Base-by-base conservation (phyloP, 2,888 invertebrate species). In the Trachelus troglodyta region DNA sequence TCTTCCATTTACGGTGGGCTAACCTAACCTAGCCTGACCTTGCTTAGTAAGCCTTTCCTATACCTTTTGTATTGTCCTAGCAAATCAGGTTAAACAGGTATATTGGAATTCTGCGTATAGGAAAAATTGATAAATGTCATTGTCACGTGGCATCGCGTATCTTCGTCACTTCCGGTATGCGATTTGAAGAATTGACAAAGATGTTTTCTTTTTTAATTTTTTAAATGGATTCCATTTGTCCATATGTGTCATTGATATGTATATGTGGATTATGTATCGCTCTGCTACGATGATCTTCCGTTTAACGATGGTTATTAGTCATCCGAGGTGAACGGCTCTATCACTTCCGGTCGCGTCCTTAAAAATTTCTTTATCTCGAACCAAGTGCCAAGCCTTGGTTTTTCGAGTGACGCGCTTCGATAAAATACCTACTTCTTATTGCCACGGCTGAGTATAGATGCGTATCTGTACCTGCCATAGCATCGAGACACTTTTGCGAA, bases 321-420 rank as follows among this genome's bases (percentile, higher is more conserved):
- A 56, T 56, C 23, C 56, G 23, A 56, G 56, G 56, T 56, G 9
- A 56, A 23, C 23, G 23, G 23, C 56, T 56, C 56, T 23, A 71
- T 71, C 31, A 23, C 34, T 71, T 71, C 71, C 71, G 71, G 71
- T 71, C 71, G 31, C 31, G 12, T 15, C 4, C 23, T 71, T 71
- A 56, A 56, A 56, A 56, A 56, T 56, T 56, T 33, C 71, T 33
- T 74, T 37, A 35, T 74, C 34, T 71, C 74, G 15, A 37, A 23
- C 56, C 56, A 56, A 31, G 34, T 85, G 89, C 90, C 90, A 89
- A 90, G 90, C 91, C 91, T 90, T 90, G 89, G 83, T 89, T 90
- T 88, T 85, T 86, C 85, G 82, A 87, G 85, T 89, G 88, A 89
- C 89, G 85, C 30, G 74, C 30, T 31, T 74, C 35, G 74, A 74